Evolutionary conservation across 2,113 vertebrate genomes (phyloP), one percentile per base, ranked within the genome.

Genomic region (Aix galericulata): DNA sequence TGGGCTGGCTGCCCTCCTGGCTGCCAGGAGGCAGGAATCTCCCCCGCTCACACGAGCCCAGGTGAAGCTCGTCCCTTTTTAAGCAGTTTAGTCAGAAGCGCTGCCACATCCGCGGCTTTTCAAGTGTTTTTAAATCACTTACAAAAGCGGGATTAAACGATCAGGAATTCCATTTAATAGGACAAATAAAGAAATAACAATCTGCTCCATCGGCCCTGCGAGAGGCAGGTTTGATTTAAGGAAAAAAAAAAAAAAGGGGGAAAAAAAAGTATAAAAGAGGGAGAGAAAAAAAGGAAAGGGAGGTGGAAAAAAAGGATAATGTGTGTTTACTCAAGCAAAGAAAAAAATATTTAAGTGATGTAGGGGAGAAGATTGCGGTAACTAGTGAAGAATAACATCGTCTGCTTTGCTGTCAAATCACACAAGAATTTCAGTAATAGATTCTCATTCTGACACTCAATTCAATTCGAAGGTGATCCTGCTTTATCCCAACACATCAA

Each of bases 401-500:
- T 98, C 98, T 98, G 98, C 98, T 98, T 98, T 98, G 98, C 98
- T 98, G 98, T 99, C 98, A 99, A 98, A 99, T 99, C 98, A 98
- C 98, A 98, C 98, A 98, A 98, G 98, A 99, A 99, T 99, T 99
- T 98, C 99, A 98, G 98, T 99, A 99, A 99, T 99, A 99, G 99
- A 99, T 99, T 99, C 99, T 99, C 98, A 98, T 98, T 98, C 99
- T 99, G 99, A 99, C 99, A 99, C 99, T 99, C 99, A 99, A 99
- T 99, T 99, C 99, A 98, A 98, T 98, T 99, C 98, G 98, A 98
- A 99, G 99, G 98, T 99, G 98, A 99, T 99, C 99, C 98, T 97
- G 98, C 99, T 99, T 99, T 99, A 99, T 99, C 99, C 99, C 98
- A 98, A 98, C 98, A 99, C 99, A 99, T 99, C 99, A 99, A 99